Evolutionary conservation across 2,113 vertebrate genomes (phyloP).

Genomic region (Ivindomyrus marchei): DNA sequence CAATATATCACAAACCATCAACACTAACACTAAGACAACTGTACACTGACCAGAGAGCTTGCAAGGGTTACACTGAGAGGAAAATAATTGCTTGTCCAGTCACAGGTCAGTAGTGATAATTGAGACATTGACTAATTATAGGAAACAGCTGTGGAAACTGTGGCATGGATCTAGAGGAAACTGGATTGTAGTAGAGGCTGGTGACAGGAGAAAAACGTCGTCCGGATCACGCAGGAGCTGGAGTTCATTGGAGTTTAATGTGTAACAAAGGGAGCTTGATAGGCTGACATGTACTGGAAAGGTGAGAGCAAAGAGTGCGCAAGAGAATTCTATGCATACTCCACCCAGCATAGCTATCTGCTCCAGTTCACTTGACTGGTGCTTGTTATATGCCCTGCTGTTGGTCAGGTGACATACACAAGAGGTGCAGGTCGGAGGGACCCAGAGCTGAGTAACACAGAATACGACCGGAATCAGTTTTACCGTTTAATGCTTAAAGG

Average conservation of each 20-base stretch:
- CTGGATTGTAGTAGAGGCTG: not conserved
- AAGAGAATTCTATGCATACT: not conserved
- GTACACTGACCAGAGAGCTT: not conserved
- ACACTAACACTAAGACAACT: not conserved
- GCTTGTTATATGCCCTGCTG: not conserved
- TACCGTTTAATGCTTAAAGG: not conserved
- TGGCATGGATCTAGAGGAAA: not conserved
- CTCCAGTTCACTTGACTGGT: not conserved
- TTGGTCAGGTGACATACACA: not conserved
- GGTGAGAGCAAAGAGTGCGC: not conserved
- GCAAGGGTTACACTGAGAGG: not conserved
- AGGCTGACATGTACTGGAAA: not conserved
- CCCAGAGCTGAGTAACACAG: not conserved
- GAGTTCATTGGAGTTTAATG: not conserved
- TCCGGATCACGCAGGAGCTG: not conserved
- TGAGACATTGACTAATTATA: not conserved
- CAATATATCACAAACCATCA: not conserved
- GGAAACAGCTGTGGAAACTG: not conserved
- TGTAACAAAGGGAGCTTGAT: not conserved
- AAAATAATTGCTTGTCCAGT: not conserved
- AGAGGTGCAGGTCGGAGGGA: not conserved
- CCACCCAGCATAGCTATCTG: not conserved
- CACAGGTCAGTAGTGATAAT: not conserved
- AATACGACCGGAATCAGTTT: not conserved
- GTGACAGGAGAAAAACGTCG: not conserved